Evolutionary conservation across 2,797 vertebrate species (phyloP), one percentile per base, ranked within the genome.

Genomic region (Paedocypris micromegethes): DNA sequence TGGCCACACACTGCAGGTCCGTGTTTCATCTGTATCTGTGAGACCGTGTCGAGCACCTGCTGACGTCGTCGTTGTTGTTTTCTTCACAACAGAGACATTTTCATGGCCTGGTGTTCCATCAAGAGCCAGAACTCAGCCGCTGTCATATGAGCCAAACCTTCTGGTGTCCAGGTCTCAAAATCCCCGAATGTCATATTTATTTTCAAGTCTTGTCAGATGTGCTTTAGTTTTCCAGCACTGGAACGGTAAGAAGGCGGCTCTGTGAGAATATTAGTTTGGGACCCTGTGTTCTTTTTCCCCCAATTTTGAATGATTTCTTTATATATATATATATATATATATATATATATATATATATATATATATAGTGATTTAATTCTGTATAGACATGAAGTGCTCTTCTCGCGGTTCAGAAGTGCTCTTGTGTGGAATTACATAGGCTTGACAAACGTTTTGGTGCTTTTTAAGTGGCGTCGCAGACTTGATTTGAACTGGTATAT

Each of bases 1-100:
- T 96, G 5, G 94, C 93, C 65, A 93, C 90, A 5, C 94, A 96
- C 78, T 96, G 94, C 93, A 92, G 92, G 94, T 96, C 50, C 62
- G 84, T 64, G 4, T 9, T 51, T 4, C n/a, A 52, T 37, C 5
- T 37, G 37, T 37, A n/a, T 6, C 5, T 42, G 4, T n/a, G 4
- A 2, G 1, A 8, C 2, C 23, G 37, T 48, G 44, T 40, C 1
- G 8, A 39, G 23, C 4, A 48, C 4, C 7, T 23, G 2, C 6
- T 23, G 7, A 5, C 9, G 37, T 23, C 42, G 6, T 6, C 2
- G 3, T 8, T 38, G 7, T 37, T 38, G 8, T 5, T 47, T 37
- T 5, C 5, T 6, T 64, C 58, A 5, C 61, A 56, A 2, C 87
- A 95, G 94, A 82, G 93, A 96, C 5, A 91, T 93, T 64, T 96